Conservation (phyloP, 2,113 vertebrate species). For the Fregata magnificens region DNA sequence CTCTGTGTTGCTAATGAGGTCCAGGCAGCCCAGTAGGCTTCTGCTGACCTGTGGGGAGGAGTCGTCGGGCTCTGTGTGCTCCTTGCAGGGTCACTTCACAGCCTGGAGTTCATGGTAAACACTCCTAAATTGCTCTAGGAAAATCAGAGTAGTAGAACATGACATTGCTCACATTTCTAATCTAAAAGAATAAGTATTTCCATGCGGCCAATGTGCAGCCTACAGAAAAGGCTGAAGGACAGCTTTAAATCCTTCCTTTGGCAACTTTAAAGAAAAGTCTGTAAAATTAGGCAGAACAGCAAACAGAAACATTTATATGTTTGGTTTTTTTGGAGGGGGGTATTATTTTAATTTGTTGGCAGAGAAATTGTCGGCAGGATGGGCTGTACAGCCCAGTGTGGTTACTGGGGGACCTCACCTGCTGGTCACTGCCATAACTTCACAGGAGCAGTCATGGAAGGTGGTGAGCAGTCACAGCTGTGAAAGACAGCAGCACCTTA, state of each 20-base stretch:
- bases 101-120: background rate
- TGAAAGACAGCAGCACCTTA: no score
- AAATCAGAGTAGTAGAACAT: background rate
- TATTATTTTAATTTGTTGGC: background rate
- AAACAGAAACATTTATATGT: background rate
- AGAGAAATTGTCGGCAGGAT: background rate
- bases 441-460: background rate
- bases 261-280: background rate
- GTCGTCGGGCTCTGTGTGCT: rapidly evolving
- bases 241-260: background rate
- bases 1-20: rapidly evolving
- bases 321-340: background rate
- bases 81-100: no score
- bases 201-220: background rate
- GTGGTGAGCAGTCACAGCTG: rapidly evolving
- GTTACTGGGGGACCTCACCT: background rate
- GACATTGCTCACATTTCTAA: background rate
- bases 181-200: background rate
- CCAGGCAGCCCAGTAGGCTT: background rate
- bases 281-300: background rate
- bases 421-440: background rate
- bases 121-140: background rate
- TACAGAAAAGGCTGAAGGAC: background rate
- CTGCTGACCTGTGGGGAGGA: background rate
- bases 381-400: background rate